A percentile compares a stretch with the other conserved stretches of the same genome.
Evolutionary conservation across 2,797 vertebrate species (phyloP).

Genomic region (Coreius guichenoti): DNA sequence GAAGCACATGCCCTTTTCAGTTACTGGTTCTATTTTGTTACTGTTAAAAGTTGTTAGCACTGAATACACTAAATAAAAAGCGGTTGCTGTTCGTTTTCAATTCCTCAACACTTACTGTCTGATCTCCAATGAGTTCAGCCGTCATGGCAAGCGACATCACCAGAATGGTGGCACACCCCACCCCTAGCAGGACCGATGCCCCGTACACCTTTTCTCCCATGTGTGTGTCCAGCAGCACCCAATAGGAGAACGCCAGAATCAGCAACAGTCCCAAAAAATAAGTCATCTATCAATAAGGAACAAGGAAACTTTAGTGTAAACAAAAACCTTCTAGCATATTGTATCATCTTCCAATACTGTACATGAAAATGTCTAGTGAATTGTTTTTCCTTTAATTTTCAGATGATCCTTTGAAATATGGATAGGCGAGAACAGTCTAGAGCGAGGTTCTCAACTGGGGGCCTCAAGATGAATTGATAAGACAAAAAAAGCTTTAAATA

Average conservation of each 20-base stretch:
- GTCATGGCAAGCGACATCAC: slow-evolving; percentile 96
- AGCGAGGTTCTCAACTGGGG: neutral
- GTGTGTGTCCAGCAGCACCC: slow-evolving; percentile 80
- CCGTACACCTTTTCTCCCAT: slow-evolving; percentile 83
- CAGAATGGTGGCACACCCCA: slow-evolving; percentile 88
- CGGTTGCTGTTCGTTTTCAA: neutral
- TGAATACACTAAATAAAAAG: neutral
- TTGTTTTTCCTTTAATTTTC: neutral
- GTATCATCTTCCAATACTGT: neutral
- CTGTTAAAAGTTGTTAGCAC: neutral
- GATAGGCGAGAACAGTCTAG: neutral
- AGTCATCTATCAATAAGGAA: slow-evolving; percentile 79
- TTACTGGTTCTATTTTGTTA: neutral
- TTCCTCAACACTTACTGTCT: slow-evolving; percentile 80
- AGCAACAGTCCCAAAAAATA: slow-evolving; percentile 89
- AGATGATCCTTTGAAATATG: neutral
- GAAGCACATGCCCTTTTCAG: slow-evolving; percentile 5
- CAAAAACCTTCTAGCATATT: neutral
- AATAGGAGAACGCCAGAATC: slow-evolving; percentile 87
- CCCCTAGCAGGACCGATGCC: slow-evolving; percentile 83
- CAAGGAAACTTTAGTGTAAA: slow-evolving; percentile 13
- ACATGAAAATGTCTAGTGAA: neutral
- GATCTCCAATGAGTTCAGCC: slow-evolving; percentile 89
- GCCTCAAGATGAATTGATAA: neutral
- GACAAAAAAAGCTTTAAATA: neutral